Evolutionary conservation across 2,797 vertebrate species (phyloP).

Genomic region (Odontamblyopus lacepedii): DNA sequence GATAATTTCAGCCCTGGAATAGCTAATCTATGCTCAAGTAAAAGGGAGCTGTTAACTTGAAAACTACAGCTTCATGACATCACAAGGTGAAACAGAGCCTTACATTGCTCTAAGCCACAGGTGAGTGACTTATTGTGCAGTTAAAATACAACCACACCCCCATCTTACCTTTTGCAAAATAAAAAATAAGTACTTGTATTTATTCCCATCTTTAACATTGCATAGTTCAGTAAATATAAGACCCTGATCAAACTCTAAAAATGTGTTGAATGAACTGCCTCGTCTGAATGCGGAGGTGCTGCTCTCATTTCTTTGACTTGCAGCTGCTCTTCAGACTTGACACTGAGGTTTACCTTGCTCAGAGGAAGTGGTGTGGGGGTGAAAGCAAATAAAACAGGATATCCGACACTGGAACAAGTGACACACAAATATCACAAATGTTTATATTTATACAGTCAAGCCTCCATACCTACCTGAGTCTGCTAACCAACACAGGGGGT

Average conservation of each 20-base stretch:
- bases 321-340: constrained; percentile 58
- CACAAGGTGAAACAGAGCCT: no score
- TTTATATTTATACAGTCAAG: constrained; percentile 4
- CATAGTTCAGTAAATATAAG: background rate
- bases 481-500: background rate
- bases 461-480: background rate
- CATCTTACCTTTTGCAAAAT: no score
- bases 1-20: no score
- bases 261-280: background rate
- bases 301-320: constrained; percentile 34
- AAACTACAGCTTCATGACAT: no score
- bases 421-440: constrained; percentile 40
- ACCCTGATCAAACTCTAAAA: background rate
- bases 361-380: constrained; percentile 77
- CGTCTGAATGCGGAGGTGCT: constrained; percentile 19
- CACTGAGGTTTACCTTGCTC: constrained; percentile 68
- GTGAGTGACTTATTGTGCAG: no score
- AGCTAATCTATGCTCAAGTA: no score
- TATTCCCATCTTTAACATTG: no score
- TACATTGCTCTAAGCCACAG: no score
- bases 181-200: no score
- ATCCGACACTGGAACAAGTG: constrained; percentile 73
- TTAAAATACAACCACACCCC: no score
- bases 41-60: no score
- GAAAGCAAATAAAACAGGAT: constrained; percentile 75